phyloP scores from a whole-genome alignment of 2,888 invertebrate species.

The Tryphoninae sp. region DNA sequence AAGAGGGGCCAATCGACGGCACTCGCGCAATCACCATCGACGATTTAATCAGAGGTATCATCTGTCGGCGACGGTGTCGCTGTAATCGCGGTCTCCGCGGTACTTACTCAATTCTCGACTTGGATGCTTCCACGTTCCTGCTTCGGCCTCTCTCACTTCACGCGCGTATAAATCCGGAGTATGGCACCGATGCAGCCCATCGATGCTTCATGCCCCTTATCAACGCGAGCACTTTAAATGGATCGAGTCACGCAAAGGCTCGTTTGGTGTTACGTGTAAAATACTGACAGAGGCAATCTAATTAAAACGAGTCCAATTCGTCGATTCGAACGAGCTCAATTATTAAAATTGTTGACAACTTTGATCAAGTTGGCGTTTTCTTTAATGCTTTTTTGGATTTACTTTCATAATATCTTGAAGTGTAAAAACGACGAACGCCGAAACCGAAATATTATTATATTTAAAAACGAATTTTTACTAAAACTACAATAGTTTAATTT shows the following conservation, averaged over 20 bases:
- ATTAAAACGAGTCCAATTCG: slow-evolving; percentile 26
- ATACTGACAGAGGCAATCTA: slow-evolving; percentile 31
- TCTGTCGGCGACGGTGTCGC: slow-evolving; percentile 46
- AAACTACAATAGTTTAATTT: too few species aligned
- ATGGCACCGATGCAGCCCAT: too few species aligned
- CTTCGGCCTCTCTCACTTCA: slow-evolving; percentile 15
- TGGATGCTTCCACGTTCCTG: slow-evolving; percentile 40
- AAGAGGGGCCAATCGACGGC: slow-evolving; percentile 55
- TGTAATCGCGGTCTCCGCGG: slow-evolving; percentile 58
- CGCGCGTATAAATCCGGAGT: too few species aligned
- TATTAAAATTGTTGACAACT: slow-evolving; percentile 5
- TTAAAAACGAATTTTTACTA: too few species aligned
- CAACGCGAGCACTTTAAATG: slow-evolving; percentile 53
- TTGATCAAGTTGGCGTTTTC: slow-evolving; percentile 2
- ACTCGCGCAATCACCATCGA: slow-evolving; percentile 60
- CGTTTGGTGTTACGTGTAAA: slow-evolving; percentile 32
- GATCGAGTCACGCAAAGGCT: slow-evolving; percentile 51
- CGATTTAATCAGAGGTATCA: slow-evolving; percentile 63
- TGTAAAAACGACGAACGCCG: not conserved
- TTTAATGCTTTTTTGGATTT: not conserved
- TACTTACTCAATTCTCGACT: slow-evolving; percentile 42
- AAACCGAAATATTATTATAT: too few species aligned
- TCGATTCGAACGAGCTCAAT: not conserved
- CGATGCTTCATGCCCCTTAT: slow-evolving; percentile 30
- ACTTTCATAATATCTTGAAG: too few species aligned